Conservation (phyloP, 1,140 invertebrate genomes). For the Araneus ventricosus region DNA sequence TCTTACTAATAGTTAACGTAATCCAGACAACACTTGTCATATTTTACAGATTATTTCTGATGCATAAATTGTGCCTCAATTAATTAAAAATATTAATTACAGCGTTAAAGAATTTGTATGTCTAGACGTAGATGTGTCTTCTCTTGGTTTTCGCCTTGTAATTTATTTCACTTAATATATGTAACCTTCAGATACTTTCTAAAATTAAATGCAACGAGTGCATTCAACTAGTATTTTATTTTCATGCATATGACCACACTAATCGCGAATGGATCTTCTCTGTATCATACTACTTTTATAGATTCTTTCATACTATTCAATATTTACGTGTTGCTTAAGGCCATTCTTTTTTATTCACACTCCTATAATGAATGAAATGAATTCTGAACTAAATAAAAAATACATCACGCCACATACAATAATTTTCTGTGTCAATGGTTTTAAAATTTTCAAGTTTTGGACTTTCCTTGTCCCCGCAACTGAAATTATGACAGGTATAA, state of each 20-base stretch:
- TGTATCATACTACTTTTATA: too few species aligned
- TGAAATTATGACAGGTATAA: too few species aligned
- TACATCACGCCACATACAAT: too few species aligned
- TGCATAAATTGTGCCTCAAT: neutral
- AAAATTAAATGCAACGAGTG: neutral
- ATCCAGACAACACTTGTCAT: neutral
- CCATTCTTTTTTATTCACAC: too few species aligned
- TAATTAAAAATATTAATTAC: neutral
- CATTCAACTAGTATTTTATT: neutral
- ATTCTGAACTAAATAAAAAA: too few species aligned
- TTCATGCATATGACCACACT: neutral
- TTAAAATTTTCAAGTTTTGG: too few species aligned
- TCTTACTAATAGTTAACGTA: neutral
- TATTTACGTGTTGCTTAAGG: too few species aligned
- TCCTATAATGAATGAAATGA: too few species aligned
- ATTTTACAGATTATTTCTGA: neutral
- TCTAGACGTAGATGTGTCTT: neutral
- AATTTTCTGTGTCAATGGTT: too few species aligned
- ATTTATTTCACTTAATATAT: neutral
- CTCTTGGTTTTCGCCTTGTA: neutral
- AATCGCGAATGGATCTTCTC: neutral
- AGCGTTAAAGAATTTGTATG: neutral
- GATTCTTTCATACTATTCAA: too few species aligned
- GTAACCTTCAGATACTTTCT: neutral
- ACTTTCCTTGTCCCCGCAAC: too few species aligned